Evolutionary conservation across 2,113 vertebrate genomes (phyloP), one percentile per base, ranked within the genome.

Genomic region (Chaetodon trifascialis): DNA sequence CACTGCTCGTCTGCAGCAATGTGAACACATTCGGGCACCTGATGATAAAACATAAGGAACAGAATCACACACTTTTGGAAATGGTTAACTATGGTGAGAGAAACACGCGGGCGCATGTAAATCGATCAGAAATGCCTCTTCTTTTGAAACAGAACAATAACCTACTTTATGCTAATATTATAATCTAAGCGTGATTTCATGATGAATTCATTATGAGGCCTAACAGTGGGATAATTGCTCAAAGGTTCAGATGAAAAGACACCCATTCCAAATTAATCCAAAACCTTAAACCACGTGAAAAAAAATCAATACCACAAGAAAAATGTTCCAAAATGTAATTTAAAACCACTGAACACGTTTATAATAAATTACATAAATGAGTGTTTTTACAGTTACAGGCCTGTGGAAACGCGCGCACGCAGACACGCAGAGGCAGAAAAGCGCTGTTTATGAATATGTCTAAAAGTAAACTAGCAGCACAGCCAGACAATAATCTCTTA

Each of bases 161-260:
- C 2, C 17, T n/a, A 34, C 23, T 64, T 74, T 38, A 7, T 25
- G 62, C 30, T 25, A 44, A 2, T 52, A 56, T 76, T 73, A 47
- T 54, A 16, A 76, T 25, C 21, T 12, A 19, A 51, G 14, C 36
- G 23, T 7, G 14, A 58, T 77, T 78, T 71, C 19, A 46, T 82
- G 54, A 30, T 70, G 14, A 70, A 64, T 74, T 81, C 5, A 56
- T 46, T 40, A 9, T 60, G 51, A 85, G 81, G 67, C 73, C 82
- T 72, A 19, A 10, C 3, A 40, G 9, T 71, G 36, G n/a, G 9
- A 82, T 63, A 63, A 16, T 36, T 72, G 40, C 25, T 63, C 1
- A 47, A 63, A 71, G 4, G 19, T 64, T 62, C n/a, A 65, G 11
- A 21, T 21, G 40, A 60, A 62, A 42, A 42, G 0, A 8, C 15